A percentile compares a stretch with the other conserved stretches of the same genome.
Conservation (phyloP, 2,113 vertebrate genomes). For the Leiothrix lutea region DNA sequence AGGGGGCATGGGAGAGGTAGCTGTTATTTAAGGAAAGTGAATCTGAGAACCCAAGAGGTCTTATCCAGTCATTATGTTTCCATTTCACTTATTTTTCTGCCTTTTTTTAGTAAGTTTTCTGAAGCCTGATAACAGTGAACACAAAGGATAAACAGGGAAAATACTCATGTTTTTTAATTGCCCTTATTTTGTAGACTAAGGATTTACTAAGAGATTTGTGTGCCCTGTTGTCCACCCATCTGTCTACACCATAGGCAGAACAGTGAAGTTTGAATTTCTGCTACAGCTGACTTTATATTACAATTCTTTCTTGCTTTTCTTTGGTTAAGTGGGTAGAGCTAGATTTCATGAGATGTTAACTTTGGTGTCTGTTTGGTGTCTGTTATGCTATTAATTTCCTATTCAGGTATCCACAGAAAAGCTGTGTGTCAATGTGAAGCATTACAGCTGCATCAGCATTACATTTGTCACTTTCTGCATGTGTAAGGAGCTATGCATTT, state of each 20-base stretch:
- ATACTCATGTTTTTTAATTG: background rate
- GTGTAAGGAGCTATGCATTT: background rate
- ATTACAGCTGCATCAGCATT: background rate
- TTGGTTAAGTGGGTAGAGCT: background rate
- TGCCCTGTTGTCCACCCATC: background rate
- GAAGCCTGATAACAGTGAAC: background rate
- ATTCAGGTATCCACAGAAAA: constrained; percentile 2
- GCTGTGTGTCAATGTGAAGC: background rate
- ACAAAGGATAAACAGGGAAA: background rate
- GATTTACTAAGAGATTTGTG: background rate
- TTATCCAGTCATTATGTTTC: background rate
- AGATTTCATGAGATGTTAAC: background rate
- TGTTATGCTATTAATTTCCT: constrained; percentile 23
- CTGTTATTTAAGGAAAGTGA: background rate
- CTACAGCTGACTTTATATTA: background rate
- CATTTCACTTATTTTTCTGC: background rate
- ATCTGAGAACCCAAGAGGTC: background rate
- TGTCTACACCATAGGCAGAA: accelerated
- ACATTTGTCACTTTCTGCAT: background rate
- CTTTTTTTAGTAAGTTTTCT: background rate
- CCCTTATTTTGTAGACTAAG: background rate
- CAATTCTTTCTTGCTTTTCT: background rate
- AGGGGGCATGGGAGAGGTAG: background rate
- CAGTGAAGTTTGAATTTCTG: background rate
- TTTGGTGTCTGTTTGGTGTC: background rate